phyloP scores from a whole-genome alignment of 2,113 vertebrate genomes.

The Lagopus leucura region DNA sequence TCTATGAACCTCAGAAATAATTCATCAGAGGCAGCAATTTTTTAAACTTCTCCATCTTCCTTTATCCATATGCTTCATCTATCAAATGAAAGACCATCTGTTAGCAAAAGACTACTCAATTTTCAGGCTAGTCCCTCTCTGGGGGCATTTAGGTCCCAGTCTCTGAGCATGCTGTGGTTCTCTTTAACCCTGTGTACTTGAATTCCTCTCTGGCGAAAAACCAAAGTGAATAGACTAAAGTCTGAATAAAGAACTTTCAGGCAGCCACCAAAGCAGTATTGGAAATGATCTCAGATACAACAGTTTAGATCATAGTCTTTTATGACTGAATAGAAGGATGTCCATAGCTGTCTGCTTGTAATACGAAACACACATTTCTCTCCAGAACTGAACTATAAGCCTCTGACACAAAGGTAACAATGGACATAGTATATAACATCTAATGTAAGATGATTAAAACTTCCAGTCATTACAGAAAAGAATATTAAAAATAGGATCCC shows the following conservation, averaged over 20 bases:
- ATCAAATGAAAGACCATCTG: conserved; percentile 7
- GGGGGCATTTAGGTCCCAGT: neutral
- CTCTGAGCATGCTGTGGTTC: neutral
- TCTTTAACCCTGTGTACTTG: neutral
- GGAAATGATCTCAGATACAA: neutral
- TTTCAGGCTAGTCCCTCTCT: neutral
- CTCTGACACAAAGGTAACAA: neutral
- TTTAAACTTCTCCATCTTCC: neutral
- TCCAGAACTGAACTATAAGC: neutral
- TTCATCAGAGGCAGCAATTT: neutral
- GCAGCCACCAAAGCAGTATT: neutral
- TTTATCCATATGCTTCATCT: conserved; percentile 7
- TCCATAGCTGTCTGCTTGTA: neutral
- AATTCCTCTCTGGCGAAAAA: neutral
- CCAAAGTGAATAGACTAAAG: neutral
- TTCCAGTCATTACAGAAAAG: neutral
- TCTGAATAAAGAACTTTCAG: neutral
- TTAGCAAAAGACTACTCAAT: neutral
- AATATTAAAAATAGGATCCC: neutral
- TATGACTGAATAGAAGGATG: neutral
- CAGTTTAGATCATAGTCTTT: neutral
- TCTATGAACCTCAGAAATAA: neutral
- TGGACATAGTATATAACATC: neutral
- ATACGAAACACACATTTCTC: neutral
- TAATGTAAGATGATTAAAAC: neutral